Evolutionary conservation across 2,113 vertebrate species (phyloP), one percentile per base, ranked within the genome.

Genomic region (Myiagra hebetior): DNA sequence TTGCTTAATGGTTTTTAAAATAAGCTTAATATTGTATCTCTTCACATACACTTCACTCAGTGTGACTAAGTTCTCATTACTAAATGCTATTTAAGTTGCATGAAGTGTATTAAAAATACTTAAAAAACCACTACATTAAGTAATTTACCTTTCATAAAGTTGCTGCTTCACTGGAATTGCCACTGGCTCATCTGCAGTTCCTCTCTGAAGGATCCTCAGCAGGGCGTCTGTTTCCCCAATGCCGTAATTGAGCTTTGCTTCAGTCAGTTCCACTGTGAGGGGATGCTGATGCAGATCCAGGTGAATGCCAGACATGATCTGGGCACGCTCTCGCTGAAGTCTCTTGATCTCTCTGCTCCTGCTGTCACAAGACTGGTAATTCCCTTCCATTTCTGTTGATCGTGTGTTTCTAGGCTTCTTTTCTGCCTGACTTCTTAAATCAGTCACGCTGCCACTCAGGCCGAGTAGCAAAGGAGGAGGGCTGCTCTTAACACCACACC

Each of bases 231-330:
- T 99, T 96, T 99, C 98, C 46, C 99, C 99, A 0, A 99, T 98
- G 89, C 99, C 98, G 0, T 98, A 99, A 90, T 98, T 98, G 41
- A 99, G 97, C 89, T 99, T 99, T 20, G 99, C 99, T 97, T 99
- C 99, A 0, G 98, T 96, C 89, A 99, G 98, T 69, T 99, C 99
- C 91, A 99, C 97, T 2, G 98, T 99, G 79, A 99, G 97, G 21
- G 98, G 98, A 6, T 98, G 98, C 49, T 97, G 91, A 42, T 98
- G 99, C 93, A 98, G 80, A n/a, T 98, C 98, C 91, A 99, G 97
- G 69, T 95, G 98, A 49, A 99, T 84, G 4, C 98, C 97, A 9
- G 98, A 98, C 98, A 99, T 98, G 82, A 99, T 98, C 81, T 98
- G 98, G 77, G 98, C 98, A 6, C 98, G 98, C 68, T 99, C 98